A percentile compares a stretch with the other conserved stretches of the same genome.
phyloP scores from a whole-genome alignment of 2,113 vertebrate species.

The Hypocryptadius cinnamomeus region DNA sequence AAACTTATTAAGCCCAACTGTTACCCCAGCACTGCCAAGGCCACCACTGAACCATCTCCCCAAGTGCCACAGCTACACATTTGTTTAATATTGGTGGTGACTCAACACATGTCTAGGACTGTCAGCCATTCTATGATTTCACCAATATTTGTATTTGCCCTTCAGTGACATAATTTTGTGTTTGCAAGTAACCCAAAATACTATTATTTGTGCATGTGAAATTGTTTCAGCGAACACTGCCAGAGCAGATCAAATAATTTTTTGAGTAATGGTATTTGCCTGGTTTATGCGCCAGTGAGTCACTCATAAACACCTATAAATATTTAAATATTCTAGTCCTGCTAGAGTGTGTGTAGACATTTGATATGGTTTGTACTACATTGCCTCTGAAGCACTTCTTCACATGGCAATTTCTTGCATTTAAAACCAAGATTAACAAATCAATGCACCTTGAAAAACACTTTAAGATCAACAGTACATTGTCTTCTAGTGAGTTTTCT shows the following conservation, averaged over 20 bases:
- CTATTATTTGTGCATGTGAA: neutral
- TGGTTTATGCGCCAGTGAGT: neutral
- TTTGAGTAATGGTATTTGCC: neutral
- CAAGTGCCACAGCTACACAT: neutral
- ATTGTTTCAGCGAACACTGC: neutral
- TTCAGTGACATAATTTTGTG: neutral
- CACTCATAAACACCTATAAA: constrained; percentile 27
- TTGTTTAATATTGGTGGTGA: neutral
- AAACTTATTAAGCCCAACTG: neutral
- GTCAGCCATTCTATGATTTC: neutral
- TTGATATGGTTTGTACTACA: neutral
- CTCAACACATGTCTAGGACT: neutral
- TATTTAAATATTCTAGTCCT: constrained; percentile 2
- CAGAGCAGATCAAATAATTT: neutral
- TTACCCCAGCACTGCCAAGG: neutral
- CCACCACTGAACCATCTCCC: neutral
- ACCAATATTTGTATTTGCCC: neutral
- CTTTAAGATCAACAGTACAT: neutral
- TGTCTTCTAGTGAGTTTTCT: constrained; percentile 50
- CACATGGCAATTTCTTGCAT: neutral
- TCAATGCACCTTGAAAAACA: neutral
- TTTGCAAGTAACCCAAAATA: neutral
- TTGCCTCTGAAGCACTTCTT: neutral
- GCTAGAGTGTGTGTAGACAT: neutral
- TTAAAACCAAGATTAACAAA: neutral